Conservation (phyloP, 2,113 vertebrate genomes). For the Pycnonotus jocosus region DNA sequence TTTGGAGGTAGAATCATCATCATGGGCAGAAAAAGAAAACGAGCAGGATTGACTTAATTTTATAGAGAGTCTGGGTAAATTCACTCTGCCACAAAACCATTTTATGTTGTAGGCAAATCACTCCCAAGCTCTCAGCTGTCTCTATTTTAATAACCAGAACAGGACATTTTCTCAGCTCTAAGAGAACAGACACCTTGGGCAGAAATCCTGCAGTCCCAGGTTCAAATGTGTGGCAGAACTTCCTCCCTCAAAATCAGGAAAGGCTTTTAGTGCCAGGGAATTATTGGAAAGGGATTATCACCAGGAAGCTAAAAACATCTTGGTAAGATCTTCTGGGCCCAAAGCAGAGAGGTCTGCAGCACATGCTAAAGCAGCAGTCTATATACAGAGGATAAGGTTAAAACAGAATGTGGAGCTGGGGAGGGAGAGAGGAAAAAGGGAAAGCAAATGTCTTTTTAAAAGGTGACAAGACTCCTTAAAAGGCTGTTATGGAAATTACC, state of each 20-base stretch:
- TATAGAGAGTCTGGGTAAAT: not conserved
- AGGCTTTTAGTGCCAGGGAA: not conserved
- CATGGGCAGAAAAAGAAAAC: not conserved
- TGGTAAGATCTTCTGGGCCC: not conserved
- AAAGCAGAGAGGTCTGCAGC: not conserved
- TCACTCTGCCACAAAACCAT: not conserved
- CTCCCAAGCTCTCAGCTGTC: not conserved
- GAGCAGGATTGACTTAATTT: not conserved
- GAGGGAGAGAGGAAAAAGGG: not conserved
- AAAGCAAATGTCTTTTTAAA: not conserved
- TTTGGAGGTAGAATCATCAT: not conserved
- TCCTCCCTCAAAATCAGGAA: not conserved
- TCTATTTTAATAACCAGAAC: not conserved
- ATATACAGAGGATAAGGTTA: not conserved
- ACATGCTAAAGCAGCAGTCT: not conserved
- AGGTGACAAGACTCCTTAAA: not conserved
- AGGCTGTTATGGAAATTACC: not conserved
- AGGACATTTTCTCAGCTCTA: not conserved
- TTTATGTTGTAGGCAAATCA: not conserved
- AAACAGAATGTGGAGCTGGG: not conserved
- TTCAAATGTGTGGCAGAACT: not conserved
- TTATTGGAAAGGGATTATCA: slow-evolving; percentile 11
- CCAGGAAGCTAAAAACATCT: not conserved
- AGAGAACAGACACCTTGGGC: not conserved
- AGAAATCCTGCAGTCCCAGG: not conserved